Percentiles rank a stretch among this genome's conserved stretches.
These are phyloP conservation scores for Phylloscopus collybita DNA, from an alignment of 2,797 vertebrate genomes.

Conservation along the genomic window DNA sequence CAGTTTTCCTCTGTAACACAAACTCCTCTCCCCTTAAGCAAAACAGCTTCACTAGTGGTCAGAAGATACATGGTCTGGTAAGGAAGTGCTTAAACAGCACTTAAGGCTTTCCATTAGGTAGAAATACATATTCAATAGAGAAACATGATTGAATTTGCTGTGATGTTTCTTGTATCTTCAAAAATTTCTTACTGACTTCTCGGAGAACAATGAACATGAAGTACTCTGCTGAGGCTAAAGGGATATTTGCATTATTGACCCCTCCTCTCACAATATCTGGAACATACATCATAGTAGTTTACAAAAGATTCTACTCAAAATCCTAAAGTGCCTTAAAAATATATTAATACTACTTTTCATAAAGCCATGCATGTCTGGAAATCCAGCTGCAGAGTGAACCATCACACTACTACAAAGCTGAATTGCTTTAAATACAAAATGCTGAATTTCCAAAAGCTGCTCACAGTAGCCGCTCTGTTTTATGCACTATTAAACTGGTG, in stretches of 20 bases:
- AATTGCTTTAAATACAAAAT: constrained; percentile 58
- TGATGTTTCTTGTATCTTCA: not conserved
- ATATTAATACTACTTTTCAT: not conserved
- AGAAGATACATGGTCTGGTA: not conserved
- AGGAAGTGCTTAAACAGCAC: not conserved
- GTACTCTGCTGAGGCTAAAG: not conserved
- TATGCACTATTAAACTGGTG: constrained; percentile 30
- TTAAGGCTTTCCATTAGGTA: not conserved
- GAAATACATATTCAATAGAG: not conserved
- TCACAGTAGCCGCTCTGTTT: constrained; percentile 14
- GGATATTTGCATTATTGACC: not conserved
- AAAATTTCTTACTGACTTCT: not conserved
- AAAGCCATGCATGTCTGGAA: not conserved
- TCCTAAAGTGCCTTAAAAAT: not conserved
- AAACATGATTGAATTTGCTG: not conserved
- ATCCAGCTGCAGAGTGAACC: not conserved
- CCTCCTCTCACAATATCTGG: not conserved
- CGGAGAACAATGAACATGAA: not conserved
- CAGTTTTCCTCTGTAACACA: not conserved
- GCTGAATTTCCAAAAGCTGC: constrained; percentile 48
- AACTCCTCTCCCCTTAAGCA: not conserved
- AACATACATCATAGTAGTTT: not conserved
- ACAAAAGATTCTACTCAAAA: not conserved
- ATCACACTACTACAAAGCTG: constrained; percentile 30
- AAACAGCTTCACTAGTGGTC: not conserved